A percentile compares a stretch with the other conserved stretches of the same genome.
Conservation (phyloP, 2,797 vertebrate genomes). For the Trachops cirrhosus region DNA sequence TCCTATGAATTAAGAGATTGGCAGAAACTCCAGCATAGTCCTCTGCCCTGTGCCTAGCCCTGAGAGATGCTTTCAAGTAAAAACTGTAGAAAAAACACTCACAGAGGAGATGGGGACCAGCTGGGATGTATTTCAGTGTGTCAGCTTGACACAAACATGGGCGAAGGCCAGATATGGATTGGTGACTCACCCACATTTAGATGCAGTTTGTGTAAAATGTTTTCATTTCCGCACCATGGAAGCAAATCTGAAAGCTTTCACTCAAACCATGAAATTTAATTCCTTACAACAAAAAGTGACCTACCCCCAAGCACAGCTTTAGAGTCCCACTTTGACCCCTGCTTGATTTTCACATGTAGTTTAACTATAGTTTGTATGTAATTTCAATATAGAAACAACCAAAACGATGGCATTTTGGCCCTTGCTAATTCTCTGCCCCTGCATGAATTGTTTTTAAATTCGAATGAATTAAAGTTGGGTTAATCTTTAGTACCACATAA, state of each 20-base stretch:
- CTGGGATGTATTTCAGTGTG: slow-evolving; percentile 65
- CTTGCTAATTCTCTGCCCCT: slow-evolving; percentile 6
- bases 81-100: slow-evolving; percentile 44
- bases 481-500: slow-evolving; percentile 54
- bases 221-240: slow-evolving; percentile 68
- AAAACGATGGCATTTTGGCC: slow-evolving; percentile 24
- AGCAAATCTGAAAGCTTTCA: slow-evolving; percentile 72
- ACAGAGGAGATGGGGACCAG: slow-evolving; percentile 33
- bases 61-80: slow-evolving; percentile 47
- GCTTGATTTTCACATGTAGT: not conserved
- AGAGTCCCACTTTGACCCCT: slow-evolving; percentile 3
- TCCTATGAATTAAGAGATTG: slow-evolving; percentile 13
- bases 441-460: slow-evolving; percentile 49
- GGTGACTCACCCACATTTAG: slow-evolving; percentile 69
- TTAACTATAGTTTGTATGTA: slow-evolving; percentile 27
- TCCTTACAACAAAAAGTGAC: slow-evolving; percentile 61
- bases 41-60: not conserved
- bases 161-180: slow-evolving; percentile 73
- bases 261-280: slow-evolving; percentile 66
- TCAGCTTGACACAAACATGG: slow-evolving; percentile 69
- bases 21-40: not conserved
- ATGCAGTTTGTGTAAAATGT: slow-evolving; percentile 70
- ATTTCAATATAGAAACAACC: not conserved
- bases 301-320: slow-evolving; percentile 26
- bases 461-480: slow-evolving; percentile 49